Evolutionary conservation across 2,888 invertebrate species (phyloP).

Genomic region (Busseola fusca): DNA sequence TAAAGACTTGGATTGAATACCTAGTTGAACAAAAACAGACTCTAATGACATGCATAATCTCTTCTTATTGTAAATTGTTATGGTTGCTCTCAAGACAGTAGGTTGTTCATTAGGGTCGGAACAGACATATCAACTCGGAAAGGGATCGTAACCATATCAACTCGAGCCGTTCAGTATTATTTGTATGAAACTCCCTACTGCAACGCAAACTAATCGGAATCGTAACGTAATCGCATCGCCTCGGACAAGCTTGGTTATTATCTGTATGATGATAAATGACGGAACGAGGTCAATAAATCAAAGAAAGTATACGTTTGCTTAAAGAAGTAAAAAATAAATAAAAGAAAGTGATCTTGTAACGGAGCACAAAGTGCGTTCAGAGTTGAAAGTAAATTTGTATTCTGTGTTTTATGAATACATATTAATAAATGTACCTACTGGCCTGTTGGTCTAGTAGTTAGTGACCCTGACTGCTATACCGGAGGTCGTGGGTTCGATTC

Average conservation of each 20-base stretch:
- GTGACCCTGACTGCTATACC: too few species aligned
- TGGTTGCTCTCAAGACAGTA: conserved; percentile 23
- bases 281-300: conserved; percentile 29
- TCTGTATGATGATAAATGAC: not conserved
- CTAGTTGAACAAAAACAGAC: not conserved
- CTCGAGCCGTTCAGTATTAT: too few species aligned
- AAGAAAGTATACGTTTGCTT: not conserved
- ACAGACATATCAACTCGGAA: too few species aligned
- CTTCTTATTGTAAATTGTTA: conserved; percentile 24
- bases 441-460: too few species aligned
- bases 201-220: too few species aligned
- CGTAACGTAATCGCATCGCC: too few species aligned
- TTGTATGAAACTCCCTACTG: too few species aligned
- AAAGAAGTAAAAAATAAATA: not conserved
- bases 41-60: not conserved
- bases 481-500: too few species aligned
- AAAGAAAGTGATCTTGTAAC: conserved; percentile 6
- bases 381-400: not conserved
- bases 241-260: too few species aligned
- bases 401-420: not conserved
- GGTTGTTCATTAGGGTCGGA: not conserved
- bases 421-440: too few species aligned
- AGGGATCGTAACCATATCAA: too few species aligned
- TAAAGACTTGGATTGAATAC: not conserved
- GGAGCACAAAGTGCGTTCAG: not conserved